Evolutionary conservation across 92 coral and sea anemone species (phyloP).

Genomic region (Porites cylindrica): DNA sequence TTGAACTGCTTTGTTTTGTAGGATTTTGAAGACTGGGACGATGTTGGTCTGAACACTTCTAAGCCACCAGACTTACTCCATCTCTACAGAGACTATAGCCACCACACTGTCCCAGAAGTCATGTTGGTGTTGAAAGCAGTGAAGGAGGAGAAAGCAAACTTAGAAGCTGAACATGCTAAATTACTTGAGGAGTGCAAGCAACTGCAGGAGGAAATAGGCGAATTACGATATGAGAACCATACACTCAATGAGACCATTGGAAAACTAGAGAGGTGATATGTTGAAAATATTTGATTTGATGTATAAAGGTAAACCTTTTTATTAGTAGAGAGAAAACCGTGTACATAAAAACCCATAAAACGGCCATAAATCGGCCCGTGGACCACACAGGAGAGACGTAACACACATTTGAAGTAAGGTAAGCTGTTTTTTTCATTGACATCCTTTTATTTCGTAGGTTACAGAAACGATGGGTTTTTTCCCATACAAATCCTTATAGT

Average conservation of each 20-base stretch:
- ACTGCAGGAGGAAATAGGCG: slow-evolving; percentile 84
- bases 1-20: slow-evolving; percentile 6
- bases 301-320: too few species aligned
- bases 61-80: slow-evolving; percentile 95
- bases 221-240: slow-evolving; percentile 84
- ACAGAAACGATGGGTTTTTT: too few species aligned
- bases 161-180: slow-evolving; percentile 73
- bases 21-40: slow-evolving; percentile 99
- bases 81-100: slow-evolving; percentile 94
- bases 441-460: too few species aligned
- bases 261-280: slow-evolving; percentile 74
- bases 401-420: too few species aligned
- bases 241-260: slow-evolving; percentile 72
- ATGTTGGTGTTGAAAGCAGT: slow-evolving; percentile 83
- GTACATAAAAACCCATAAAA: too few species aligned
- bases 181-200: slow-evolving; percentile 71
- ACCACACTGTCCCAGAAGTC: slow-evolving; percentile 94
- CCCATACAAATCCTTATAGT: too few species aligned
- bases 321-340: too few species aligned
- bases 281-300: neutral
- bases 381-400: too few species aligned
- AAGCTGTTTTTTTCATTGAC: too few species aligned
- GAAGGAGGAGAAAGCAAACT: slow-evolving; percentile 81
- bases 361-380: too few species aligned
- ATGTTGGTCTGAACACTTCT: slow-evolving; percentile 94